Percentiles rank a stretch among this genome's conserved stretches.
Evolutionary conservation across 1,140 invertebrate species (phyloP).

Genomic region (Zaprionus kolodkinae): DNA sequence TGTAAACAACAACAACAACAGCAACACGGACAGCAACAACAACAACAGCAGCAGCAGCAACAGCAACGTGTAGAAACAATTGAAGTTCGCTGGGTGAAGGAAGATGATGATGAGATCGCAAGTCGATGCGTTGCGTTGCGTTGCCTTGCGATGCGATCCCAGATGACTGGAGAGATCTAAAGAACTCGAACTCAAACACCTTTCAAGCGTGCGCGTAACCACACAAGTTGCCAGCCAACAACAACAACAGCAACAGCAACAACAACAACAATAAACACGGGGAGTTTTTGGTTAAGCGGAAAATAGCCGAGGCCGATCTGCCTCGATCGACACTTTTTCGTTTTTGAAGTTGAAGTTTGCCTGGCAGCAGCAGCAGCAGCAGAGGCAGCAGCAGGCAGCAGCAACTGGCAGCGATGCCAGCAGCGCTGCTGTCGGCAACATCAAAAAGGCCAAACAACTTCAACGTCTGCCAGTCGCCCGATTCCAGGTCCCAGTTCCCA

Average conservation of each 20-base stretch:
- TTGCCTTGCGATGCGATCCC: constrained; percentile 32
- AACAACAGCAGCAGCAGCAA: constrained; percentile 4
- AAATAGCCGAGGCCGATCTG: constrained; percentile 70
- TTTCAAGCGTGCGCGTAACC: constrained; percentile 70
- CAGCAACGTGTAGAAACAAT: constrained; percentile 60
- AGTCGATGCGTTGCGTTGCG: constrained; percentile 30
- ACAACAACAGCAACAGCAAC: constrained; percentile 36
- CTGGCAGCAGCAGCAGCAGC: constrained; percentile 52
- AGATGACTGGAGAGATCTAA: constrained; percentile 81
- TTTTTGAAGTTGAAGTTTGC: constrained; percentile 78
- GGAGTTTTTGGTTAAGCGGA: constrained; percentile 79
- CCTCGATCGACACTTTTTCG: constrained; percentile 70
- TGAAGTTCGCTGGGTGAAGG: constrained; percentile 69
- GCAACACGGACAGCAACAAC: neutral
- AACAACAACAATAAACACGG: constrained; percentile 46
- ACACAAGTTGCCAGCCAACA: constrained; percentile 52
- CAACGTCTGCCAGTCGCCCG: constrained; percentile 57
- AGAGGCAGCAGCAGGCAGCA: constrained; percentile 20
- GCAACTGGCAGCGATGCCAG: constrained; percentile 49
- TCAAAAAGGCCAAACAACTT: constrained; percentile 74
- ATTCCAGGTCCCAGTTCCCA: constrained; percentile 37
- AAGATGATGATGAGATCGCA: constrained; percentile 49
- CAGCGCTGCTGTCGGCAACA: constrained; percentile 75
- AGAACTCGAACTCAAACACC: constrained; percentile 82
- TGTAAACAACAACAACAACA: constrained; percentile 58